These are phyloP conservation scores for Pollicipes pollicipes DNA, from an alignment of 1,140 invertebrate genomes.

Conservation along the genomic window DNA sequence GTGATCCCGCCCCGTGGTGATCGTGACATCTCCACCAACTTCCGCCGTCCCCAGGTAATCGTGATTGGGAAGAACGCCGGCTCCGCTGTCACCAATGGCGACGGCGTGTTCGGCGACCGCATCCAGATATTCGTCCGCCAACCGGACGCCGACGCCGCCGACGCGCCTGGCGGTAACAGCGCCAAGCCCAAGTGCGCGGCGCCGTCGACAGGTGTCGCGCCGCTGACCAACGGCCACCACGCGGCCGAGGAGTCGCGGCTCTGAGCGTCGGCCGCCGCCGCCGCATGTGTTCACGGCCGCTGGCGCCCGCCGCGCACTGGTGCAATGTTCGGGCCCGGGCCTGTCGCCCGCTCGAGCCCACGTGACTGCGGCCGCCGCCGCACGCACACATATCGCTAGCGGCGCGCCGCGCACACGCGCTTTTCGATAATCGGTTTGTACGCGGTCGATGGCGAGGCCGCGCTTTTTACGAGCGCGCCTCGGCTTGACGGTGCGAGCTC, in stretches of 20 bases:
- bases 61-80: neutral
- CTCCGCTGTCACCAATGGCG: neutral
- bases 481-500: neutral
- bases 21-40: no score
- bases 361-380: no score
- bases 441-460: no score
- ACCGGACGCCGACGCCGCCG: neutral
- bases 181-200: neutral
- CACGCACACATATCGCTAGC: neutral
- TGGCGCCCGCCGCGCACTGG: neutral
- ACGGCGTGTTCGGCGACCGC: neutral
- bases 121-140: neutral
- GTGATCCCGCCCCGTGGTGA: no score
- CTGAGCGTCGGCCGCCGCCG: neutral
- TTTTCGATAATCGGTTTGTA: slow-evolving; percentile 2
- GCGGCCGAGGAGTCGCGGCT: neutral
- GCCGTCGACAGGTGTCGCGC: neutral
- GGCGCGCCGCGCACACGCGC: no score
- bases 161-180: no score
- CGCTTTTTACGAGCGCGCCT: neutral
- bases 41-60: neutral
- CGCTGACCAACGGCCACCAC: neutral
- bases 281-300: neutral
- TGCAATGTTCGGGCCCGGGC: neutral
- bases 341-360: neutral